These are phyloP conservation scores for Zapornia atra DNA, from an alignment of 2,113 vertebrate species.

Conservation along the genomic window DNA sequence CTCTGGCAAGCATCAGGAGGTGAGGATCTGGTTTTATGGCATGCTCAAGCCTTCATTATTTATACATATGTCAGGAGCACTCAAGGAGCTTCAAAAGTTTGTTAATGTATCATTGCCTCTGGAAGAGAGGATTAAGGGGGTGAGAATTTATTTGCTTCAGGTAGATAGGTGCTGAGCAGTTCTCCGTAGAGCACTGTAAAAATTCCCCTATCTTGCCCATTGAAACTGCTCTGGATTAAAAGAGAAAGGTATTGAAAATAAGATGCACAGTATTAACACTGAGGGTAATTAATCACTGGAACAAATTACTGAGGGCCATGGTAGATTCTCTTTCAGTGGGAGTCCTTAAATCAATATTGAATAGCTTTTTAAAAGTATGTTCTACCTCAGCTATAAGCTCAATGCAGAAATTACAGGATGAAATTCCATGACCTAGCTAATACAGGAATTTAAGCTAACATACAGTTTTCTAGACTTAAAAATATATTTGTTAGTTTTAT, in stretches of 20 bases:
- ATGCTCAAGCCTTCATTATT: not conserved
- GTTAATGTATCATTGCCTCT: not conserved
- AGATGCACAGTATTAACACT: not conserved
- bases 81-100: not conserved
- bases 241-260: not conserved
- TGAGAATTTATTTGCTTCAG: not conserved
- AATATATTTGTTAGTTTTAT: not conserved
- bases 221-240: not conserved
- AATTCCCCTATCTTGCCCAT: not conserved
- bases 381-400: not conserved
- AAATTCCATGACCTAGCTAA: not conserved
- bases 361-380: not conserved
- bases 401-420: not conserved
- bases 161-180: not conserved
- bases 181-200: not conserved
- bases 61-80: not conserved
- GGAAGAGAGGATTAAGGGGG: not conserved
- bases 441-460: not conserved
- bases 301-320: not conserved
- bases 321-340: not conserved
- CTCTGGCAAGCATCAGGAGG: not conserved
- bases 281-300: slow-evolving; percentile 1
- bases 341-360: slow-evolving; percentile 10
- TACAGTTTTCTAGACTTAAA: not conserved
- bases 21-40: not conserved